Conservation (phyloP, 2,888 invertebrate species). For the Alloplasta piceator region DNA sequence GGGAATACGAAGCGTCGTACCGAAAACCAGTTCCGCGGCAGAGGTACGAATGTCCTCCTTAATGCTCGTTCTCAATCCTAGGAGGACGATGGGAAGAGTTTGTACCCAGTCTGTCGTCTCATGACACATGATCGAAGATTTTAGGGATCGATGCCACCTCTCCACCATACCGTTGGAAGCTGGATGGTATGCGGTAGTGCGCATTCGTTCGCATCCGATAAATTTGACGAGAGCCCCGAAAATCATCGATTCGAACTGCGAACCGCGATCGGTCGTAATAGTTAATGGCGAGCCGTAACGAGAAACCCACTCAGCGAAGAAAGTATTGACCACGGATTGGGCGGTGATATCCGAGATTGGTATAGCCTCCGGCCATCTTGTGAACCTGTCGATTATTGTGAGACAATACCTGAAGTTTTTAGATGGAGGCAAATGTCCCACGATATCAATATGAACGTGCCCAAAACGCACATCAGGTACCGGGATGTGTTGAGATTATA, state of each 20-base stretch:
- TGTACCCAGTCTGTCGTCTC: slow-evolving; percentile 34
- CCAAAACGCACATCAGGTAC: slow-evolving; percentile 67
- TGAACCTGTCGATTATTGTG: slow-evolving; percentile 69
- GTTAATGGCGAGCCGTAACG: slow-evolving; percentile 40
- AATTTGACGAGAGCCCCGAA: slow-evolving; percentile 62
- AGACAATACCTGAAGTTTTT: slow-evolving; percentile 74
- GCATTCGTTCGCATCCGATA: slow-evolving; percentile 56
- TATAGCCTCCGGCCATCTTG: slow-evolving; percentile 71
- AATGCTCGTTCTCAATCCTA: slow-evolving; percentile 54
- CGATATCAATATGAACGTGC: too few relatives aligned
- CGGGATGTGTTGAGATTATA: slow-evolving; percentile 68
- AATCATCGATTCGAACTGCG: slow-evolving; percentile 70
- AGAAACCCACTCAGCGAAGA: slow-evolving; percentile 37
- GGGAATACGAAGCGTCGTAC: too few relatives aligned
- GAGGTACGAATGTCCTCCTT: slow-evolving; percentile 62
- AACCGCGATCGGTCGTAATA: slow-evolving; percentile 74
- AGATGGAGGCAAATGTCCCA: slow-evolving; percentile 70
- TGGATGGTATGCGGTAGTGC: too few relatives aligned
- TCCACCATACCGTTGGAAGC: slow-evolving; percentile 67
- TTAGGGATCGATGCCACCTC: slow-evolving; percentile 61
- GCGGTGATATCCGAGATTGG: slow-evolving; percentile 63
- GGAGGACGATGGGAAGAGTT: slow-evolving; percentile 51
- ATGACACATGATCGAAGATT: slow-evolving; percentile 65
- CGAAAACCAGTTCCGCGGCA: slow-evolving; percentile 59
- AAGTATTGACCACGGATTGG: slow-evolving; percentile 21